Base-by-base conservation (phyloP, 2,888 invertebrate species). In the Drosophila greeni region DNA sequence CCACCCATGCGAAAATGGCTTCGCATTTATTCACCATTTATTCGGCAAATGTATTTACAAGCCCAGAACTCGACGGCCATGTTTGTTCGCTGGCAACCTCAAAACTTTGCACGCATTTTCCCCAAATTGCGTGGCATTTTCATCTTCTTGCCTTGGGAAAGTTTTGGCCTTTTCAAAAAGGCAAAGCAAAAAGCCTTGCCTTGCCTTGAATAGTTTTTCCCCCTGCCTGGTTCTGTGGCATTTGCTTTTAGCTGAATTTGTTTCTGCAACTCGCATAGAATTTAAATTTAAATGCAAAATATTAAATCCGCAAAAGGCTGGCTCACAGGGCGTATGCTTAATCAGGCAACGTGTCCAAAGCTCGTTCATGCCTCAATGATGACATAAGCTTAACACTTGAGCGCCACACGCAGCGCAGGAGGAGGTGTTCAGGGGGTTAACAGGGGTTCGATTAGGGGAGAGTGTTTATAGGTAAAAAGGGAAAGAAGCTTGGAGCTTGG, bases 41-140 rank as follows among this genome's bases (percentile, higher is more conserved):
- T 76, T 81, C 73, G 75, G 82, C 69, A 76, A 85, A 82, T 84
- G 74, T 80, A 83, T 83, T 83, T 83, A 78, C 84, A 73, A 75
- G 73, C 49, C 24, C 47, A 31, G 18, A 69, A 48, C 62, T 64
- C 42, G 67, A 47, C 42, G 31, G 73, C 82, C 84, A 78, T 82
- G 82, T 82, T 82, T 84, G 77, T 69, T 68, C 70, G 67, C 60
- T 71, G 51, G 70, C 60, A 83, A 82, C 81, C 84, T 81, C 84
- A 82, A 82, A 76, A 73, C 70, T 79, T 76, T 75, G 54, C 81
- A 83, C 81, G 80, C 77, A 79, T 79, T 82, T 80, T 66, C 52
- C 61, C 45, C 74, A 81, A 81, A 83, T 83, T 79, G 82, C 82
- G 82, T 82, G 65, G 67, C 67, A 60, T 67, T 67, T 60, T 34